Conservation (phyloP, 2,113 vertebrate genomes). For the Limnothrissa miodon region DNA sequence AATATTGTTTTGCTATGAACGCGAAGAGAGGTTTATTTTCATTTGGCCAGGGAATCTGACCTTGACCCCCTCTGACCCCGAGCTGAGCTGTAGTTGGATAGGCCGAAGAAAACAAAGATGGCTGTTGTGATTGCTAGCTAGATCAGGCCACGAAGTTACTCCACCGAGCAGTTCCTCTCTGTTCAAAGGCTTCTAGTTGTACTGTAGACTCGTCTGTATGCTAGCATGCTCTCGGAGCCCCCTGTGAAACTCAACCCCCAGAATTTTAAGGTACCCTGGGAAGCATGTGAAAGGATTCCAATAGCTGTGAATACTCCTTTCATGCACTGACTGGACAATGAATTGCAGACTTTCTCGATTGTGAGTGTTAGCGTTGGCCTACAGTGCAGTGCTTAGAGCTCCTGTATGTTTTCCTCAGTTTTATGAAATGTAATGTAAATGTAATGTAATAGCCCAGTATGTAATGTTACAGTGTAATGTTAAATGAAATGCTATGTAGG, state of each 20-base stretch:
- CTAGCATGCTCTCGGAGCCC: neutral
- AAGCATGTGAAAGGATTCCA: neutral
- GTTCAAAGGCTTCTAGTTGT: neutral
- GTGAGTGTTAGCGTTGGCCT: neutral
- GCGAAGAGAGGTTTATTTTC: neutral
- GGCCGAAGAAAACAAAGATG: neutral
- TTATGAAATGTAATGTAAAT: too few species aligned
- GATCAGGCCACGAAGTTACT: neutral
- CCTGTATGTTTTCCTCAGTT: neutral
- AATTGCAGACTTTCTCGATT: neutral
- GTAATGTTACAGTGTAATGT: too few species aligned
- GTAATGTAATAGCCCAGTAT: too few species aligned
- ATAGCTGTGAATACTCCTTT: neutral
- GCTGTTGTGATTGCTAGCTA: neutral
- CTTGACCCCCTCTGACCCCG: too few species aligned
- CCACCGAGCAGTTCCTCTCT: neutral
- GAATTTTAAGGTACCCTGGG: neutral
- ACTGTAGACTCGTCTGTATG: constrained; percentile 11
- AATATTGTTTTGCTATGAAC: neutral
- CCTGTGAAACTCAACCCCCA: neutral
- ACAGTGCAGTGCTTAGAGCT: neutral
- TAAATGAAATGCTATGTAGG: neutral
- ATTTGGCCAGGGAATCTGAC: neutral
- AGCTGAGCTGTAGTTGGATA: neutral
- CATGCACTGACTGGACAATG: neutral